phyloP scores from a whole-genome alignment of 2,888 invertebrate species.

The Pseudanteris insignis region DNA sequence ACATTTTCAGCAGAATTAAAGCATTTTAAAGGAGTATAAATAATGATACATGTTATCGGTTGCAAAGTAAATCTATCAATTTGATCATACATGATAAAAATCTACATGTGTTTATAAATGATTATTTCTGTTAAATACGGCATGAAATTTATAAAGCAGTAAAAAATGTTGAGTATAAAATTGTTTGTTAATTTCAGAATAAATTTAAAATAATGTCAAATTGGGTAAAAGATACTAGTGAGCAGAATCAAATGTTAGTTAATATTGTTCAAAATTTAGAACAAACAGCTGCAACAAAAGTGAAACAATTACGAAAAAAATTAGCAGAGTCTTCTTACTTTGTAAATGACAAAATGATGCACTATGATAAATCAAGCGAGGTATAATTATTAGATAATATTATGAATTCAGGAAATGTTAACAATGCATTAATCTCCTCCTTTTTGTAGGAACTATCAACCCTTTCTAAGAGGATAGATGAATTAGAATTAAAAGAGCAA shows the following conservation, averaged over 20 bases:
- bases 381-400: slow-evolving; percentile 37
- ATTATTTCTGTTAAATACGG: too few species aligned
- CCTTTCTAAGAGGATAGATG: slow-evolving; percentile 52
- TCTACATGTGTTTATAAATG: too few species aligned
- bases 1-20: too few species aligned
- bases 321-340: slow-evolving; percentile 66
- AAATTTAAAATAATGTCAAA: slow-evolving; percentile 73
- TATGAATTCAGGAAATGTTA: neutral
- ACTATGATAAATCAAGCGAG: slow-evolving; percentile 53
- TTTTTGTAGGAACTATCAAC: slow-evolving; percentile 52
- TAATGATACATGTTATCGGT: too few species aligned
- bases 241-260: slow-evolving; percentile 76
- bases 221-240: slow-evolving; percentile 75
- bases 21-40: too few species aligned
- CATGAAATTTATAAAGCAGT: slow-evolving; percentile 1
- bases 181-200: slow-evolving; percentile 66
- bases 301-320: slow-evolving; percentile 70
- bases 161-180: slow-evolving; percentile 21
- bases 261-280: slow-evolving; percentile 76
- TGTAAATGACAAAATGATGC: slow-evolving; percentile 56
- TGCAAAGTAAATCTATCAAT: too few species aligned
- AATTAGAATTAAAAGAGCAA: slow-evolving; percentile 54
- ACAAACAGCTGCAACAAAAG: slow-evolving; percentile 71
- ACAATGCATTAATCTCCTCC: slow-evolving; percentile 2
- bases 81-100: too few species aligned